Conservation (phyloP, 2,113 vertebrate genomes). For the Nibea coibor region DNA sequence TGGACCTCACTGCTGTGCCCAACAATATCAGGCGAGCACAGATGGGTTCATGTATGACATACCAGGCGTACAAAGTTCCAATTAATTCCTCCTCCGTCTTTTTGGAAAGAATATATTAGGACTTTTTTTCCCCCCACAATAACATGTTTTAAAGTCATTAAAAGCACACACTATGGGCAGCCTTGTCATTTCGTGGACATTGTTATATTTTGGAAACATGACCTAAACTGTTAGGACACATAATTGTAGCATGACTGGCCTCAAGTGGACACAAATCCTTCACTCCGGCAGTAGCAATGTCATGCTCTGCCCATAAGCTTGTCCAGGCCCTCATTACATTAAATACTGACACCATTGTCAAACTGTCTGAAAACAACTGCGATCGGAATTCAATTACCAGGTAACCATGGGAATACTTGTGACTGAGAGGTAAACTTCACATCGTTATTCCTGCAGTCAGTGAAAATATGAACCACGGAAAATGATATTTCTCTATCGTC, state of each 20-base stretch:
- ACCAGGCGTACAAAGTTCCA: neutral
- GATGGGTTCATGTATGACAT: neutral
- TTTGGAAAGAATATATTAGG: neutral
- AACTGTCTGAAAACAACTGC: constrained; percentile 11
- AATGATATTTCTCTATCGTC: neutral
- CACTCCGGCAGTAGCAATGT: neutral
- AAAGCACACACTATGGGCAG: neutral
- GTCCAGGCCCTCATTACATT: neutral
- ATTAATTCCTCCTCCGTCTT: neutral
- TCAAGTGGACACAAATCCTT: constrained; percentile 12
- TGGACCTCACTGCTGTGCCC: neutral
- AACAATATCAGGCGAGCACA: neutral
- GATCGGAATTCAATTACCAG: too few relatives aligned
- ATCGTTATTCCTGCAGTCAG: constrained; percentile 11
- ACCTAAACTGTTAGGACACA: neutral
- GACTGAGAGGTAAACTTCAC: constrained; percentile 1
- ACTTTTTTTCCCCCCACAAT: neutral
- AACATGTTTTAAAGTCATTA: neutral
- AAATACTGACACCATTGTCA: constrained; percentile 26
- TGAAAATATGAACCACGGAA: neutral
- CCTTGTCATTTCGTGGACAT: neutral
- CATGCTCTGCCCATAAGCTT: neutral
- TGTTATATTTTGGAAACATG: neutral
- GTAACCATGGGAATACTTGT: neutral
- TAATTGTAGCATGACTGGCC: neutral